Base-by-base conservation (phyloP, 1,140 invertebrate genomes). In the Musca vetustissima region DNA sequence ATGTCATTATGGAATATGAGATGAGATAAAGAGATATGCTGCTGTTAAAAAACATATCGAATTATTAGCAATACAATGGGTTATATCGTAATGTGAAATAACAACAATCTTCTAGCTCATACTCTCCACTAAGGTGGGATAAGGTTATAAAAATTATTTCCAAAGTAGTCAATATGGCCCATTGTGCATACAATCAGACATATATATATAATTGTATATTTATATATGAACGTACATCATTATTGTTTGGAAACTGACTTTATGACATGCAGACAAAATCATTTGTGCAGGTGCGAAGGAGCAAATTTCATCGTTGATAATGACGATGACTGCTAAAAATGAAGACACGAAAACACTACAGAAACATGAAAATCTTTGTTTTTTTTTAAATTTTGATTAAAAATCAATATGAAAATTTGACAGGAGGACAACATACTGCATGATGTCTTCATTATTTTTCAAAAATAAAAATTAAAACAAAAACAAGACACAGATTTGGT, bases 211-310 rank as follows among this genome's bases (percentile, higher is more conserved):
- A 6, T 8, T 7, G 11, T 9, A 43, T 43, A 6, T 43, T 4
- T 43, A 11, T 43, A 11, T 2, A 13, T 13, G 4, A 8, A 9
- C 13, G 36, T 43, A 43, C 36, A 43, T 43, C 11, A 43, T 43
- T 9, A 43, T 13, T 43, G 36, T 1, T 11, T 43, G 36, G 7
- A 43, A 13, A 7, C 36, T 13, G 11, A 19, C 19, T 61, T 61
- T 61, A 61, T 61, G 57, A 61, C 57, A 61, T 61, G 57, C 57
- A 61, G 57, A 61, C 57, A 61, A 61, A 61, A 61, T 61, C 36
- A 61, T 61, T 28, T 61, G n/a, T 61, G 57, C 57, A 61, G 57
- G 57, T 61, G 57, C 57, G 32, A 61, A 59, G 22, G 19, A 11
- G 28, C 28, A 25, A 43, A 61, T 61, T 43, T 61, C 19, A 43